Base-by-base conservation (phyloP, 1,140 invertebrate genomes). In the Heliconius nattereri region DNA sequence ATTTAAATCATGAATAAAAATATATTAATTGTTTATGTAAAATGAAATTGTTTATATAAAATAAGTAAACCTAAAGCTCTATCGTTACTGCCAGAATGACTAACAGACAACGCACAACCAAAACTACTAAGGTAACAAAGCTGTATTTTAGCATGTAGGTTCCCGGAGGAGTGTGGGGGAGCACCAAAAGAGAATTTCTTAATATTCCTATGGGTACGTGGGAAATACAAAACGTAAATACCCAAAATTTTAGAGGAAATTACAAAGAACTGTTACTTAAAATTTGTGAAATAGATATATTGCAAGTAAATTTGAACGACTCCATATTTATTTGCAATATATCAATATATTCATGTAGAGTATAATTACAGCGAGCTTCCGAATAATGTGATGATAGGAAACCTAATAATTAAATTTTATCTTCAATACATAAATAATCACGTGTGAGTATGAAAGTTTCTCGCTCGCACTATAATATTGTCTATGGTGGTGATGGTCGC, bases 401-500 rank as follows among this genome's bases (percentile, higher is more conserved):
- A 35, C 32, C 32, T 35, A 35, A 35, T 35, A 35, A 35, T 35
- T 35, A 35, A 7, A 35, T 35, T 35, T 7, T 35, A 32, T 32
- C 32, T 32, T 32, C 32, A 35, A 35, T 35, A 35, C 7, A 35
- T 35, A 35, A 35, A 32, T 32, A 32, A 87, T 87, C 84, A 89
- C 73, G 29, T 75, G 75, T 93, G 91, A 7, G 85, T 93, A 70
- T 93, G 92, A 35, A 79, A 84, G 77, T 93, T 93, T 70, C 81
- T 89, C 7, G 83, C 81, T 35, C 83, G 90, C 9, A 94, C 83
- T 19, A 94, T 90, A 40, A 90, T 71, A 76, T 90, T 90, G 23
- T 92, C 85, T 2, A 92, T 77, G 8, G 92, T 94, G 9, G 87
- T 88, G 35, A 93, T 76, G 8, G 89, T 88, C 0, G 92, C 92